Evolutionary conservation across 2,113 vertebrate species (phyloP), one percentile per base, ranked within the genome.

Genomic region (Nycticryphes semicollaris): DNA sequence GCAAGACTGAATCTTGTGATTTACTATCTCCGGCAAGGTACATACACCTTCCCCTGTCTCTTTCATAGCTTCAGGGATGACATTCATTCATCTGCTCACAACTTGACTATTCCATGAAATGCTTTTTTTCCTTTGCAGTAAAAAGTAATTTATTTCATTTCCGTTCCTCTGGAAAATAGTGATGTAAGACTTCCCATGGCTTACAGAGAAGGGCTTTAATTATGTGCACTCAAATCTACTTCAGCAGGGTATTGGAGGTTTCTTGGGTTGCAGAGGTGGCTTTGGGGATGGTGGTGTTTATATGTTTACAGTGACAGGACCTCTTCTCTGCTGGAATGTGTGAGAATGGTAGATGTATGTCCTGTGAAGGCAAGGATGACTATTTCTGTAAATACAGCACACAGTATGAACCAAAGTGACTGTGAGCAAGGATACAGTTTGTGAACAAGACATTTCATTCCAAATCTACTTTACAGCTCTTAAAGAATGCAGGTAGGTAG

Each of bases 1-100:
- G 99, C 99, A 25, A 98, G 99, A 94, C 98, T 99, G 85, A 99
- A 99, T 97, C 98, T 99, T 91, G 99, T 99, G 94, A 99, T 99
- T 97, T 99, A 99, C 96, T 99, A 99, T 94, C 99, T 99, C 73
- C 98, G 98, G 83, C 99, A 99, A 98, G 99, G 99, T 99, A 94
- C 94, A 96, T 39, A 84, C 35, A 89, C 73, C 27, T 43, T 56
- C 57, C 43, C 94, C 76, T 76, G 63, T 20, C 23, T 92, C 63
- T 96, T 87, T 48, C 25, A 31, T 72, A 53, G 23, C 63, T 91
- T 68, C 70, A 63, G 47, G 62, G 35, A 30, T 91, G 33, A 54
- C n/a, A 70, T 60, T 83, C 60, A 41, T 80, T 88, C 45, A 64
- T 72, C 39, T 76, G 24, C 53, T 83, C 35, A 77, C 66, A 76